Conservation (phyloP, 2,113 vertebrate genomes). For the Cinclus cinclus region DNA sequence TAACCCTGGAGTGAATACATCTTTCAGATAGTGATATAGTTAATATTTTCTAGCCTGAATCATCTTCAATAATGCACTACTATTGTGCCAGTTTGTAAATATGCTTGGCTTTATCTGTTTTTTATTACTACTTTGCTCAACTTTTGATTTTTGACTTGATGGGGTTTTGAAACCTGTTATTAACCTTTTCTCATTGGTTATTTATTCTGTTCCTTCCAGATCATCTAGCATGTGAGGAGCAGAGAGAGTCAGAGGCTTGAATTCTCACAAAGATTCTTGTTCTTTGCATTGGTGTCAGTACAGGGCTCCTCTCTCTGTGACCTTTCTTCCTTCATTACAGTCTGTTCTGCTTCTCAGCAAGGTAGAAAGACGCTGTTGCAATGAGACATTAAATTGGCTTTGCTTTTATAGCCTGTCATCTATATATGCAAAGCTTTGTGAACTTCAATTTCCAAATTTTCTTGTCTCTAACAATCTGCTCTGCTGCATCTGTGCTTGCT, state of each 20-base stretch:
- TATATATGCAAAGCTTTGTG: conserved; percentile 11
- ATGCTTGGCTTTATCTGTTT: not conserved
- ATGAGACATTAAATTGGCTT: conserved; percentile 21
- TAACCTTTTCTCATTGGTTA: not conserved
- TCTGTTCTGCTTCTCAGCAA: not conserved
- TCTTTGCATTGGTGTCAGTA: not conserved
- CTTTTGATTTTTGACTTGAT: not conserved
- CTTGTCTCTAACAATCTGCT: not conserved
- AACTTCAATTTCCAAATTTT: conserved; percentile 5
- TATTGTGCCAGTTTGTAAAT: not conserved
- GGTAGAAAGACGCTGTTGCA: not conserved
- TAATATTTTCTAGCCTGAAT: not conserved
- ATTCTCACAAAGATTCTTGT: not conserved
- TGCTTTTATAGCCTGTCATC: conserved; percentile 5
- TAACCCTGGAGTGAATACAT: not conserved
- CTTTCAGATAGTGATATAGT: not conserved
- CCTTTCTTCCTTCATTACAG: not conserved
- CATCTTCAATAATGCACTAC: not conserved
- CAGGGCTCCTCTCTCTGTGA: not conserved
- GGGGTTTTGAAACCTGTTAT: not conserved
- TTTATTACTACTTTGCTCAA: not conserved
- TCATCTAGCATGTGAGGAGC: not conserved
- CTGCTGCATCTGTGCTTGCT: not conserved
- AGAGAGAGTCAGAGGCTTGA: not conserved
- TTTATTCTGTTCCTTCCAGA: conserved; percentile 10